These are phyloP conservation scores for Phyllotreta cruciferae DNA, from an alignment of 2,888 invertebrate genomes.

Conservation along the genomic window DNA sequence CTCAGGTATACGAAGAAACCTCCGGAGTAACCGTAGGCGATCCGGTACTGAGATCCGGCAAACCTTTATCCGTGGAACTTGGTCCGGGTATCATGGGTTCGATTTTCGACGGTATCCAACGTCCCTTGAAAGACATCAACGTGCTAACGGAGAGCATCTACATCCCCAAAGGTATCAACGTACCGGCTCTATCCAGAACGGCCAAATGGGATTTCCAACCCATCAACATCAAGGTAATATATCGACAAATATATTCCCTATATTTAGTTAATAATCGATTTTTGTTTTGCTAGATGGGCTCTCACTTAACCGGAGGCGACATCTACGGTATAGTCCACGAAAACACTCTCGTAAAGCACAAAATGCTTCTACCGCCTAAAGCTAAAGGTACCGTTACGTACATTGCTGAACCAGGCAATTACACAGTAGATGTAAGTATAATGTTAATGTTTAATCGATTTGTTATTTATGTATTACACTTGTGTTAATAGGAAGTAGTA, in stretches of 20 bases:
- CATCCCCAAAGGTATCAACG: conserved; percentile 98
- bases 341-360: conserved; percentile 97
- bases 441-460: conserved; percentile 4
- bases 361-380: conserved; percentile 92
- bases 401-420: conserved; percentile 92
- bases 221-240: conserved; percentile 74
- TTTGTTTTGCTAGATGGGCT: conserved; percentile 73
- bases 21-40: conserved; percentile 99
- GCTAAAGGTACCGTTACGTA: conserved; percentile 97
- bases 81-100: conserved; percentile 99
- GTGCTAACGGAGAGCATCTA: conserved; percentile 96
- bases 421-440: conserved; percentile 84
- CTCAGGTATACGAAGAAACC: conserved; percentile 88
- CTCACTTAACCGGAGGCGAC: conserved; percentile 98
- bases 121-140: conserved; percentile 95
- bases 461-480: background rate
- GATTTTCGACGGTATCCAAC: conserved; percentile 99
- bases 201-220: conserved; percentile 93
- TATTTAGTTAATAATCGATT: too few relatives aligned
- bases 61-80: conserved; percentile 97
- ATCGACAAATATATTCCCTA: background rate
- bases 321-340: conserved; percentile 95
- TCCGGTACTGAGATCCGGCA: conserved; percentile 97
- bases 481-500: conserved; percentile 79
- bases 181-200: conserved; percentile 85